Base-by-base conservation (phyloP, 2,888 invertebrate species). In the Tubulanus polymorphus region DNA sequence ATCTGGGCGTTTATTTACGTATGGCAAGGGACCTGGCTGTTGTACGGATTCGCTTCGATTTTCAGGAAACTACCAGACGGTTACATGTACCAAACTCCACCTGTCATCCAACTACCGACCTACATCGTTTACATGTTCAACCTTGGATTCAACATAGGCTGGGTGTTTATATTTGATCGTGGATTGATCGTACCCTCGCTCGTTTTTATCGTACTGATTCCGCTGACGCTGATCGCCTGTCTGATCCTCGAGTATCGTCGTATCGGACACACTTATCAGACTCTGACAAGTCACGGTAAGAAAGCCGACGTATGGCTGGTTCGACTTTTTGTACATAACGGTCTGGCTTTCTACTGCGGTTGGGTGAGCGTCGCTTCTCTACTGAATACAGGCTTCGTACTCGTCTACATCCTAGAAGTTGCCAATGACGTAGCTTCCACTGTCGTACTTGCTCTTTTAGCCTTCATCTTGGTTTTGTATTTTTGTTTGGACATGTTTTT, bases 281-380 rank as follows among this genome's bases (percentile, higher is more conserved):
- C 57, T 10, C 58, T 74, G 53, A 47, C 61, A 26, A 60, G 63
- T 18, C 61, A 66, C 47, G 60, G 57, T 3, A 51, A 67, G 10
- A 59, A 54, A 5, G 51, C 54, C 15, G 74, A 73, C 32, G 65
- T 74, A 28, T 75, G 75, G 75, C 49, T 73, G 29, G 65, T 67
- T 6, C 60, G 76, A 30, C 54, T 70, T 6, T 52, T 76, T 10
- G 66, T 73, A 1, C 72, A 72, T 28, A 76, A 76, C 53, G 74
- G 72, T 2, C 55, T 75, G n/a, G 69, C 66, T n/a, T 67, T 74
- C 53, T 73, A 72, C 51, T 72, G 70, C 6, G 66, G 71, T 0
- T 75, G 74, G 74, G 64, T 64, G 6, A 70, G 70, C 2, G 63
- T 76, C 3, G 75, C 74, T 1, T 64, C 73, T 1, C 62, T 73